Conservation (phyloP, 2,113 vertebrate genomes). For the Taxidea taxus region DNA sequence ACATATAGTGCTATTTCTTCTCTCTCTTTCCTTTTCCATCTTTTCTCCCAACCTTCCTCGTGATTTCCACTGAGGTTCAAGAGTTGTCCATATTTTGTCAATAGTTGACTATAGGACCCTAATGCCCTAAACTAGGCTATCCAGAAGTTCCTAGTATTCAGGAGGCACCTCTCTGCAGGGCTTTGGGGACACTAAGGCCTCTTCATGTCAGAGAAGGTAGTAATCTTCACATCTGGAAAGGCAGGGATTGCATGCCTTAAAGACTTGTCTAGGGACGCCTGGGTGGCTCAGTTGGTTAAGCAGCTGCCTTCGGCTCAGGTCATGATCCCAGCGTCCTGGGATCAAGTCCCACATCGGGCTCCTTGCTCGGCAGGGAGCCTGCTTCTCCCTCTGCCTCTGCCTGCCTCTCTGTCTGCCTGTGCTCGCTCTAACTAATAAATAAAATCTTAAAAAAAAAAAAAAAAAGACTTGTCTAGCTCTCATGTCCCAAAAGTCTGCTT, state of each 20-base stretch:
- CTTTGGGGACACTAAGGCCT: not conserved
- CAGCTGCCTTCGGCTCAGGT: no score
- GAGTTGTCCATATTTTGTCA: not conserved
- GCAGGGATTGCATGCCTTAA: not conserved
- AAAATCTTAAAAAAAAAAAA: no score
- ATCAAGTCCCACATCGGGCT: no score
- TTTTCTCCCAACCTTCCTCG: not conserved
- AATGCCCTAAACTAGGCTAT: not conserved
- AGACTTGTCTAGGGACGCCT: not conserved
- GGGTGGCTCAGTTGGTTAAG: no score
- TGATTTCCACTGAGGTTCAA: not conserved
- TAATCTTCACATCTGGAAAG: not conserved
- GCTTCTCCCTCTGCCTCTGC: no score
- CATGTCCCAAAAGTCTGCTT: not conserved
- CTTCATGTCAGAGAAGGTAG: not conserved
- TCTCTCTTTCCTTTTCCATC: not conserved
- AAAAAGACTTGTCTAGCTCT: not conserved
- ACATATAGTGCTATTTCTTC: not conserved
- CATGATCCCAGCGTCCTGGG: no score
- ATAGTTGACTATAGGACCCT: not conserved
- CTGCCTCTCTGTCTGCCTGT: no score
- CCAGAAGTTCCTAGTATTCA: not conserved
- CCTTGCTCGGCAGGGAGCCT: no score
- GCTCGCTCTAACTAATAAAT: no score
- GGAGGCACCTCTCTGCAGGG: not conserved